Conservation (phyloP, 2,113 vertebrate species). For the Nothobranchius furzeri region DNA sequence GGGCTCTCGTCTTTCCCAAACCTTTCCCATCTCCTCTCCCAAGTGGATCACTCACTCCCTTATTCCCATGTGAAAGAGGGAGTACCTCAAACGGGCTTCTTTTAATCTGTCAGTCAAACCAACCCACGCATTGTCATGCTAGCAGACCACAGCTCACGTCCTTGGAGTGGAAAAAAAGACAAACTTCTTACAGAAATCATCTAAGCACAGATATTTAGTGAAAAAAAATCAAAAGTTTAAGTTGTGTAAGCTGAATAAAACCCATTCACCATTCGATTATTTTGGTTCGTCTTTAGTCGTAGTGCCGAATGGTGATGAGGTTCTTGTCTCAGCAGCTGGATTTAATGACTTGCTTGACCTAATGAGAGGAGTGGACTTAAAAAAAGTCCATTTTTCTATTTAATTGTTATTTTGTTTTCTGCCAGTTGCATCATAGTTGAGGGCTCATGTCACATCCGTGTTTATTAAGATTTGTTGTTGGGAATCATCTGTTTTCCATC, state of each 20-base stretch:
- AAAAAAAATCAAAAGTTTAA: neutral
- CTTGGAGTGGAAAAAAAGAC: neutral
- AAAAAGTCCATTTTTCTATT: conserved; percentile 58
- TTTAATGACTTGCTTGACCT: conserved; percentile 65
- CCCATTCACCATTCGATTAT: neutral
- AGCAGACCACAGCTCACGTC: neutral
- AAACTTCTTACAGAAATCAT: conserved; percentile 1
- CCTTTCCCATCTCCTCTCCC: conserved; percentile 48
- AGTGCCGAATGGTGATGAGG: conserved; percentile 3
- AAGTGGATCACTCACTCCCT: conserved; percentile 28
- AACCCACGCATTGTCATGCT: conserved; percentile 8
- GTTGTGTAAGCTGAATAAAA: neutral
- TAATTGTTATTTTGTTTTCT: conserved; percentile 32
- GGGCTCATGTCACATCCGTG: conserved; percentile 32
- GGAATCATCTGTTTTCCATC: conserved; percentile 38
- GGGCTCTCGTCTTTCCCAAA: conserved; percentile 60
- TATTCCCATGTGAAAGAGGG: conserved; percentile 68
- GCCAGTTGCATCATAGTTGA: conserved; percentile 40
- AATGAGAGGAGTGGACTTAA: conserved; percentile 72
- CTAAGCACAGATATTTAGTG: neutral
- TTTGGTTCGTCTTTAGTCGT: neutral
- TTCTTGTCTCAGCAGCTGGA: conserved; percentile 67
- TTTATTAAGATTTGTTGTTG: conserved; percentile 44
- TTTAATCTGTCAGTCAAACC: conserved; percentile 37
- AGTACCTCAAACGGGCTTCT: conserved; percentile 32